Base-by-base conservation (phyloP, 2,113 vertebrate species). In the Tychaedon coryphoeus region DNA sequence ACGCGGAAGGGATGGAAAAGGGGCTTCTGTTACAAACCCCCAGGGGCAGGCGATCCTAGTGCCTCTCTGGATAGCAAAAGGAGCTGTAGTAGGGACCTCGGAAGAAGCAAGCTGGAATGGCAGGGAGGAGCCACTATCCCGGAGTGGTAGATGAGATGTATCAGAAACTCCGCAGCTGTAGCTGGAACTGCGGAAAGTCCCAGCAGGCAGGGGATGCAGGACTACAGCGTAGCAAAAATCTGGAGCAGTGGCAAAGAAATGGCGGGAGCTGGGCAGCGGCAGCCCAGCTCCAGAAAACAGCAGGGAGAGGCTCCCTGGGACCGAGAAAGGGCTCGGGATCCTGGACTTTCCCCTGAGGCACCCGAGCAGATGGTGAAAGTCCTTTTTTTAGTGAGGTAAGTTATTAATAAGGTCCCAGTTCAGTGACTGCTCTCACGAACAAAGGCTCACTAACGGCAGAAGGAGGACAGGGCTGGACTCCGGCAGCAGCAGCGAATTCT, bases 401-500 rank as follows among this genome's bases (percentile, higher is more conserved):
- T 23, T 48, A 48, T 48, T 48, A 48, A 48, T 48, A 48, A 48
- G 47, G 47, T 47, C 22, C 47, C 22, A 47, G 47, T 47, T 47
- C 47, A 47, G 47, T 47, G 47, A 23, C 47, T 47, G 47, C 47
- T 47, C 47, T 47, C 47, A 47, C 47, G 10, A 47, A 47, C 47
- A 47, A 47, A 47, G 47, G 47, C 47, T 47, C 47, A 47, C 47
- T 47, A 47, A 47, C 20, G 22, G 47, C 47, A 47, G 47, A 42
- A 42, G 42, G 23, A 42, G 42, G 23, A 56, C 23, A 56, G 51
- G 38, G 31, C 24, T 56, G 51, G 38, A 51, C 9, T 20, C 38
- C 51, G 42, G 38, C 2, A 4, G 31, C 1, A 1, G 31, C 29
- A 72, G 13, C 2, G 1, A 73, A 26, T 23, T 56, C 29, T 38